A percentile compares a stretch with the other conserved stretches of the same genome.
Conservation (phyloP, 2,888 invertebrate genomes). For the Torymus texanus region DNA sequence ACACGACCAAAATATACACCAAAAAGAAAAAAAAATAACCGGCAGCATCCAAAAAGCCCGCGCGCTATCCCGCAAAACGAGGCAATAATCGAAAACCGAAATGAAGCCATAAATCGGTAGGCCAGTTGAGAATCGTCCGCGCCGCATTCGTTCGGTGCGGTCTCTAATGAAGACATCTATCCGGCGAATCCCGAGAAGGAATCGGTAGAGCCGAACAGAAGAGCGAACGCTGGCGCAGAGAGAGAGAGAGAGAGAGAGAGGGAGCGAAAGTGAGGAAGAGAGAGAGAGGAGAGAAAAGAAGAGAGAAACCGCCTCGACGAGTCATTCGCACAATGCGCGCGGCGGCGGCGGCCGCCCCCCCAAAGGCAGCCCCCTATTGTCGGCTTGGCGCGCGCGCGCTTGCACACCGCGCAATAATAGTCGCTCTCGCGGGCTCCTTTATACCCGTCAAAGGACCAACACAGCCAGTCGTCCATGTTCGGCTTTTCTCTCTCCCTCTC, state of each 20-base stretch:
- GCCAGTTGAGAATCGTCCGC: not conserved
- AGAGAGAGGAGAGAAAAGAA: not conserved
- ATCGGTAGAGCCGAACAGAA: slow-evolving; percentile 3
- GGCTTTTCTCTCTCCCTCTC: slow-evolving; percentile 26
- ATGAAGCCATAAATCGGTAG: not conserved
- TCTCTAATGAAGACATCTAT: slow-evolving; percentile 63
- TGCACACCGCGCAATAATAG: slow-evolving; percentile 53
- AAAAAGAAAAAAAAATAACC: too few relatives aligned
- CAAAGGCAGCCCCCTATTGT: slow-evolving; percentile 47
- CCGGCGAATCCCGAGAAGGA: slow-evolving; percentile 53
- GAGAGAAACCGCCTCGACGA: slow-evolving; percentile 55
- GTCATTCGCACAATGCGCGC: slow-evolving; percentile 68
- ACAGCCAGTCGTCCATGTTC: not conserved
- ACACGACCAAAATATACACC: too few relatives aligned
- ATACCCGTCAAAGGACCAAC: slow-evolving; percentile 43
- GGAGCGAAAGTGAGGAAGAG: slow-evolving; percentile 22
- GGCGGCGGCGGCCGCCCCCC: not conserved
- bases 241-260: slow-evolving; percentile 31
- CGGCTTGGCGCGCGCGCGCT: slow-evolving; percentile 41
- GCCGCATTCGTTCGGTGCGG: slow-evolving; percentile 15
- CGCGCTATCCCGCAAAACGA: not conserved
- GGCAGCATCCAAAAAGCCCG: too few relatives aligned
- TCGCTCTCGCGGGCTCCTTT: slow-evolving; percentile 47
- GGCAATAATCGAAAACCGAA: not conserved
- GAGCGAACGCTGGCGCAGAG: not conserved